Evolutionary conservation across 2,113 vertebrate species (phyloP).

Genomic region (Collichthys lucidus): DNA sequence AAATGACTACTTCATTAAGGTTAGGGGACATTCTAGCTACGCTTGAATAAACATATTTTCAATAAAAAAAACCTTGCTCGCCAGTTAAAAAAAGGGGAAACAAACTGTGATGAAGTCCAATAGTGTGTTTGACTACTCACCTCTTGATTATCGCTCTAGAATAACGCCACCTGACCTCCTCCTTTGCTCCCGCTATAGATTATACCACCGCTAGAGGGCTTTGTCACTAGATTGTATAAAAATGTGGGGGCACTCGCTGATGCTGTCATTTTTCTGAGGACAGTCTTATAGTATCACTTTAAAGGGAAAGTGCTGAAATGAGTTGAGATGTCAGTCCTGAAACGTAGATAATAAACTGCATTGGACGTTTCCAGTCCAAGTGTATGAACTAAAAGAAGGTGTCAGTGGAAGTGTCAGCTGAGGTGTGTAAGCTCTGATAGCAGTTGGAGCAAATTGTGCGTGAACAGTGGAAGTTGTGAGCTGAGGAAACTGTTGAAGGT

Average conservation of each 20-base stretch:
- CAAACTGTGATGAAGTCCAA: neutral
- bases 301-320: neutral
- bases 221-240: neutral
- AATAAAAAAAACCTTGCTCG: no score
- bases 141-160: no score
- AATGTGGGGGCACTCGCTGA: neutral
- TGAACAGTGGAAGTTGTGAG: neutral
- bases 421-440: constrained; percentile 7
- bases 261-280: neutral
- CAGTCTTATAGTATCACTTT: neutral
- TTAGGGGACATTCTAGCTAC: neutral
- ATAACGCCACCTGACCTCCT: neutral
- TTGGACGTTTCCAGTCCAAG: neutral
- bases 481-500: neutral
- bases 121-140: neutral
- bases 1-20: no score
- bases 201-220: neutral
- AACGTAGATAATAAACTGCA: neutral
- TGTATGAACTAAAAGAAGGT: neutral
- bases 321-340: neutral
- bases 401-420: neutral
- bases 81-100: neutral
- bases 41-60: no score
- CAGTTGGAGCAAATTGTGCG: constrained; percentile 4
- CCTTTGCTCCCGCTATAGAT: neutral